Evolutionary conservation across 2,113 vertebrate species (phyloP), one percentile per base, ranked within the genome.

Genomic region (Pygoscelis antarcticus): DNA sequence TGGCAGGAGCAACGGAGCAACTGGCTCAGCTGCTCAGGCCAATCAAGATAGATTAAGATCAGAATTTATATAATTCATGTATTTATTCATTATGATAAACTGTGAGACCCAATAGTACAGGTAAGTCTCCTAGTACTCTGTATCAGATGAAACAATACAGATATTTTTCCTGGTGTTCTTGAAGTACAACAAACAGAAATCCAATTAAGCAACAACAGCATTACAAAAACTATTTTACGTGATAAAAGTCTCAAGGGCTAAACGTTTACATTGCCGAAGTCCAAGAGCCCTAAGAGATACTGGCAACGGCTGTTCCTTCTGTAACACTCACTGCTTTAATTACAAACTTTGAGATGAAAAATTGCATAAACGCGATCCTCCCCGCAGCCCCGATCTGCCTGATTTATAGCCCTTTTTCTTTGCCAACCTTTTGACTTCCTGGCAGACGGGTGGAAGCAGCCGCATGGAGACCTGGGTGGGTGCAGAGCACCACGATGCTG

Each of bases 101-200:
- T 16, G 12, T 29, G 51, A 85, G 70, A 58, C 51, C 46, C 38
- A 77, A 61, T 27, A 70, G 44, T 10, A 21, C 52, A 78, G 38
- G 71, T 87, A 70, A 75, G 36, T 84, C 82, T 68, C 64, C 69
- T 44, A 51, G 42, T 55, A 32, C 34, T 77, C 38, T 47, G 26
- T 82, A 78, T 85, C 84, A 96, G 91, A 92, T 93, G 71, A 78
- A 95, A 90, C 6, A 51, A 46, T 17, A 32, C 42, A 10, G 62
- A 49, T 77, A 11, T 75, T 88, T 96, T 95, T 77, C 82, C 89
- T 66, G 29, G 42, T 86, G 46, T 86, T 90, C 84, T 30, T 83
- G 58, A 80, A 93, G 74, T 57, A 77, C 91, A 97, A 58, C 84
- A 93, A 96, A 91, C 89, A 89, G 64, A 89, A 96, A 90, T 78